These are phyloP conservation scores for Lasius fuliginosus DNA, from an alignment of 2,888 invertebrate genomes.

Conservation along the genomic window DNA sequence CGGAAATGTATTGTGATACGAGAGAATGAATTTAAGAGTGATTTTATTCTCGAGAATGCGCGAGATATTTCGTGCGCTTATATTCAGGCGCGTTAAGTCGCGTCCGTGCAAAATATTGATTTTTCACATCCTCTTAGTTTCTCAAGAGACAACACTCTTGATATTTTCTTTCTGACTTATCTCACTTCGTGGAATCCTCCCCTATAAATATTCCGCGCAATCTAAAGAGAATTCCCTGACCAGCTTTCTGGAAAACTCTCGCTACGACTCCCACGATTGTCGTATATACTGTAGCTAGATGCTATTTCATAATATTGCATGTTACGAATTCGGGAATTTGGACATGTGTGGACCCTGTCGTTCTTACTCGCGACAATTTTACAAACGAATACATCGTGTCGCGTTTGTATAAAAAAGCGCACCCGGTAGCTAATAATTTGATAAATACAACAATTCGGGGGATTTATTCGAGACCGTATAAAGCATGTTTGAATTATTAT, in stretches of 20 bases:
- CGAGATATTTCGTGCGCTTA: not conserved
- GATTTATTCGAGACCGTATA: not conserved
- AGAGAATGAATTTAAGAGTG: not conserved
- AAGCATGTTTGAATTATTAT: not conserved
- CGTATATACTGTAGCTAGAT: constrained; percentile 1
- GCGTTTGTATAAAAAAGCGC: not conserved
- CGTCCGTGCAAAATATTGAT: constrained; percentile 5
- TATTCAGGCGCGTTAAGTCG: not conserved
- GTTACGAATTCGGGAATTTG: not conserved
- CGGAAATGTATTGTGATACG: not conserved
- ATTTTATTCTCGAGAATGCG: not conserved
- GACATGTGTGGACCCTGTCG: not conserved
- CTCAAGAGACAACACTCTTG: constrained; percentile 8
- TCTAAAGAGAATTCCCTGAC: constrained; percentile 34
- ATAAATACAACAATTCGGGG: not conserved
- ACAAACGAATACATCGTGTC: not conserved
- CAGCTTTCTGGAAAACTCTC: constrained; percentile 24
- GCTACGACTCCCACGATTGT: constrained; percentile 34
- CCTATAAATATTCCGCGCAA: constrained; percentile 46
- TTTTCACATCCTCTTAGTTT: not conserved
- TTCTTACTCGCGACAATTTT: not conserved
- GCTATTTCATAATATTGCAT: constrained; percentile 4
- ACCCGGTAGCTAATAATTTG: not conserved
- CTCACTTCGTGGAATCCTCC: constrained; percentile 17
- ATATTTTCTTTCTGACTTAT: constrained; percentile 33